These are phyloP conservation scores for Diachasmimorpha longicaudata DNA, from an alignment of 1,140 invertebrate genomes.

Conservation along the genomic window DNA sequence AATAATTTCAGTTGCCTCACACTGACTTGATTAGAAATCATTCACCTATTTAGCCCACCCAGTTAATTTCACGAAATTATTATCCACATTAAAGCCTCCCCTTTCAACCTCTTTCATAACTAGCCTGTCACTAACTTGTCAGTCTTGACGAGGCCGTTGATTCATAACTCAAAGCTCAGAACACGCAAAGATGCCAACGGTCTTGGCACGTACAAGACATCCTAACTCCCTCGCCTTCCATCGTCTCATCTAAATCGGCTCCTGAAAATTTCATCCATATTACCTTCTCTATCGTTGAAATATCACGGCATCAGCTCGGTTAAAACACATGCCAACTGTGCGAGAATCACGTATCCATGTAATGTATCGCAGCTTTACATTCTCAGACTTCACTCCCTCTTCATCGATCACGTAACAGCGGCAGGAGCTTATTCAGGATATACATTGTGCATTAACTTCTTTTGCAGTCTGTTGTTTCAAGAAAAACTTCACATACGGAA, in stretches of 20 bases:
- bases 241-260: slow-evolving; percentile 12
- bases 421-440: not conserved
- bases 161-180: slow-evolving; percentile 31
- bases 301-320: slow-evolving; percentile 9
- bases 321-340: slow-evolving; percentile 6
- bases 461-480: not conserved
- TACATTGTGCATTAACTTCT: not conserved
- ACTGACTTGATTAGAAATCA: not conserved
- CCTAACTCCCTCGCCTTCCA: not conserved
- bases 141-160: slow-evolving; percentile 34
- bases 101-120: slow-evolving; percentile 11
- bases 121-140: slow-evolving; percentile 36
- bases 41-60: not conserved
- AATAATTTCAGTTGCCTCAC: not conserved
- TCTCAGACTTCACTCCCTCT: not conserved
- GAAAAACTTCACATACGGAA: not conserved
- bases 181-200: slow-evolving; percentile 37
- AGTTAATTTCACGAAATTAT: not conserved
- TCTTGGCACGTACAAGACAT: slow-evolving; percentile 36
- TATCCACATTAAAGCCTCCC: not conserved
- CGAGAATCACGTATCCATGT: not conserved
- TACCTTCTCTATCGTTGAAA: slow-evolving; percentile 10
- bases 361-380: not conserved
- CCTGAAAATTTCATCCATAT: slow-evolving; percentile 18
- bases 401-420: slow-evolving; percentile 9